phyloP scores from a whole-genome alignment of 2,888 invertebrate genomes.

The Caenorhabditis angaria region DNA sequence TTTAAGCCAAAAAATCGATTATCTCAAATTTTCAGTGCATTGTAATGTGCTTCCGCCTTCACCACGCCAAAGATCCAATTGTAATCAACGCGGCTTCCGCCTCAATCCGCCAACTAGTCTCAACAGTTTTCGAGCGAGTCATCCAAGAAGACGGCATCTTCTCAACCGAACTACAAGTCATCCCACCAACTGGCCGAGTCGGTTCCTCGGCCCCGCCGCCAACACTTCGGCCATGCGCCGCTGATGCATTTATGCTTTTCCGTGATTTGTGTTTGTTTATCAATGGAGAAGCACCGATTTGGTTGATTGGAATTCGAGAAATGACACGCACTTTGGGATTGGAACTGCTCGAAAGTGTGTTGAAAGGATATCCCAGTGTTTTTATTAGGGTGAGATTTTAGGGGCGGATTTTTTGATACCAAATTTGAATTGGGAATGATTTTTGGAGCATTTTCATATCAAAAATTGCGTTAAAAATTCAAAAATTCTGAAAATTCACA shows the following conservation, averaged over 20 bases:
- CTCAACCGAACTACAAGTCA: constrained; percentile 51
- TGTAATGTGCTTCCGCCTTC: constrained; percentile 94
- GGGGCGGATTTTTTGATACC: constrained; percentile 2
- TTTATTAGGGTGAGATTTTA: constrained; percentile 75
- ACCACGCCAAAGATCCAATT: constrained; percentile 90
- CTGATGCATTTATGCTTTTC: constrained; percentile 92
- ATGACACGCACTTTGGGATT: constrained; percentile 96
- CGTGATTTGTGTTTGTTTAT: constrained; percentile 95
- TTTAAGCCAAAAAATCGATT: neutral
- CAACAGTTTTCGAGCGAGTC: constrained; percentile 78
- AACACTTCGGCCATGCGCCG: constrained; percentile 76
- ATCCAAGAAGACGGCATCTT: constrained; percentile 71
- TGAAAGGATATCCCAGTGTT: constrained; percentile 77
- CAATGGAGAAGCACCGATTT: constrained; percentile 93
- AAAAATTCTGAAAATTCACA: neutral
- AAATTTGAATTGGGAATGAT: no score
- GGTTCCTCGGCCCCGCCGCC: constrained; percentile 78
- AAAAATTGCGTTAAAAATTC: no score
- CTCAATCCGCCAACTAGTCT: constrained; percentile 92
- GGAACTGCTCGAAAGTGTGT: constrained; percentile 90
- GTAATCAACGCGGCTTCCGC: constrained; percentile 97
- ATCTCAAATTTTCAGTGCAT: constrained; percentile 82
- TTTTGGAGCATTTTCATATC: no score
- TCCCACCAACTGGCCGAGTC: constrained; percentile 83
- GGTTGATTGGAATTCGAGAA: constrained; percentile 93